Evolutionary conservation across 2,888 invertebrate species (phyloP), one percentile per base, ranked within the genome.

Genomic region (Ophraella communa): DNA sequence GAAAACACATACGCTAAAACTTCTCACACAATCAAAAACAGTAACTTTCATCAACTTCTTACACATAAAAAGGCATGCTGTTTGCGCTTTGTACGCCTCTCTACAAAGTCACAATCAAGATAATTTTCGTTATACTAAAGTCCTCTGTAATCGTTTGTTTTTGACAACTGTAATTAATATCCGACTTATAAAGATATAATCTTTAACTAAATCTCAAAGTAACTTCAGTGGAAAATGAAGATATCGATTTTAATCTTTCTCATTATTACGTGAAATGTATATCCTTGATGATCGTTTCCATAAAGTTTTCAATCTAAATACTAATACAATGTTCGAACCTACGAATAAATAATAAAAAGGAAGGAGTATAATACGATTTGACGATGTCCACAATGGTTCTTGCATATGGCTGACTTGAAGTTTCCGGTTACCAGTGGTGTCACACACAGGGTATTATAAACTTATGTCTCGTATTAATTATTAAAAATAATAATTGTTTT

Each of bases 131-230:
- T 23, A 42, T 23, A 56, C 57, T 52, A 63, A 53, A 51, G 39
- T 33, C 35, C 30, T 21, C 39, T 53, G 39, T 39, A 58, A 63
- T 47, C 52, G 64, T 47, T 30, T 64, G 64, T 64, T 64, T 59
- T 64, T 64, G 64, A 64, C 64, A 64, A 64, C 51, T 58, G 53
- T 59, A 53, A 64, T 58, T 64, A 64, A 64, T 64, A 64, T 56
- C 51, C 51, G 44, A 42, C 44, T 62, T 51, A 64, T 47, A 42
- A 59, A 59, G 64, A 59, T 54, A 44, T 60, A 64, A 63, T 63
- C 63, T 58, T 54, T 44, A 59, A 54, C 45, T 59, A 47, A 53
- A 64, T 53, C 58, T 64, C 58, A 64, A 64, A 64, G 54, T 53
- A 64, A 27, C 33, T 30, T 53, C 53, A 42, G 44, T 39, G 18